phyloP scores from a whole-genome alignment of 2,797 vertebrate genomes.

The Chelidonichthys spinosus region DNA sequence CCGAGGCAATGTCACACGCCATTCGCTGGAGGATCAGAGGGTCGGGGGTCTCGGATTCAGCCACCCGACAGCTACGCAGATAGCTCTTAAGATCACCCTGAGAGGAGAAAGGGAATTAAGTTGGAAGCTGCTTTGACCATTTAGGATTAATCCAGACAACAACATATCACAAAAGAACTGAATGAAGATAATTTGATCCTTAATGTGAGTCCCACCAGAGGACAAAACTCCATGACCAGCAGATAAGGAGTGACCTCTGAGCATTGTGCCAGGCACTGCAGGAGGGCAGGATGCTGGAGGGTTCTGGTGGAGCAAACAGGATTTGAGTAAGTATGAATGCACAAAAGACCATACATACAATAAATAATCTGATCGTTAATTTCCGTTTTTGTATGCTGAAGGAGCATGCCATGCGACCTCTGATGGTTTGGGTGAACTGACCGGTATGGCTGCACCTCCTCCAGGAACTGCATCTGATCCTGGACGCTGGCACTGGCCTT shows the following conservation, averaged over 20 bases:
- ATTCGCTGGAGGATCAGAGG: slow-evolving; percentile 93
- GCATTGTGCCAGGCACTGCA: slow-evolving; percentile 96
- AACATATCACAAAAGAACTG: slow-evolving; percentile 29
- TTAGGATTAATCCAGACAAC: slow-evolving; percentile 8
- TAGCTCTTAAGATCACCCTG: slow-evolving; percentile 98
- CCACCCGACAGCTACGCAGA: slow-evolving; percentile 88
- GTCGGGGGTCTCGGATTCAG: slow-evolving; percentile 90
- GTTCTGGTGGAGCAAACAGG: slow-evolving; percentile 76
- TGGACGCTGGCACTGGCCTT: slow-evolving; percentile 92
- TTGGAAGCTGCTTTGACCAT: not conserved
- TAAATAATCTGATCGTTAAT: not conserved
- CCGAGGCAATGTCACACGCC: slow-evolving; percentile 95
- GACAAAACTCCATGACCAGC: slow-evolving; percentile 98
- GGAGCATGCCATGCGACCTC: not conserved
- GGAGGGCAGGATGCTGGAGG: slow-evolving; percentile 93
- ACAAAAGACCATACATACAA: not conserved
- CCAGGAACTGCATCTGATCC: slow-evolving; percentile 96
- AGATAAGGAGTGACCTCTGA: slow-evolving; percentile 96
- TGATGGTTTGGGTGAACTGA: slow-evolving; percentile 64
- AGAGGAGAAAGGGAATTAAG: slow-evolving; percentile 20
- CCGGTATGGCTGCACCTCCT: slow-evolving; percentile 95
- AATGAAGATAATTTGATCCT: slow-evolving; percentile 2
- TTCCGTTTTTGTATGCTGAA: not conserved
- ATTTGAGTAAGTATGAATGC: slow-evolving; percentile 7
- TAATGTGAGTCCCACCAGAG: slow-evolving; percentile 87